Percentiles rank a stretch among this genome's conserved stretches.
Conservation (phyloP, 2,113 vertebrate species). For the Phalacrocorax aristotelis region DNA sequence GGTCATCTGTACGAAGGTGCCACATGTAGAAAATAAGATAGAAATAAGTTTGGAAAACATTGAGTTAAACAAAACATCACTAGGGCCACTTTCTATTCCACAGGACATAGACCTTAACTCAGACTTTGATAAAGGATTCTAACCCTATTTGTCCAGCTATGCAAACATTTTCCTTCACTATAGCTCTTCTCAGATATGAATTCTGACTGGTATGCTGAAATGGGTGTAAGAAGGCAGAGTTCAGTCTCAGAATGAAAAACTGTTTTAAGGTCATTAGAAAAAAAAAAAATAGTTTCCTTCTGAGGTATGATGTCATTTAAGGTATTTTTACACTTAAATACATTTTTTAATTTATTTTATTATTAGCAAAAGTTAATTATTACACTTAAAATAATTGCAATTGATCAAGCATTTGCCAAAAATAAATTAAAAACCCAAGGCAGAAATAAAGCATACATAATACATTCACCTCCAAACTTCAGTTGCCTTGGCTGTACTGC, state of each 20-base stretch:
- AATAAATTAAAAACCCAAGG: not conserved
- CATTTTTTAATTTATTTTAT: no score
- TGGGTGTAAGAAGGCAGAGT: not conserved
- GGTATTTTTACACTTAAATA: not conserved
- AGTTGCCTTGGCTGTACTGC: not conserved
- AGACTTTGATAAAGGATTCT: not conserved
- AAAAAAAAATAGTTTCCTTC: not conserved
- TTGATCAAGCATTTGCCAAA: not conserved
- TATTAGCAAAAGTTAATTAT: not conserved
- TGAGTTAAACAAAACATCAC: not conserved
- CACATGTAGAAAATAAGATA: not conserved
- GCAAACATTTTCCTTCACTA: not conserved
- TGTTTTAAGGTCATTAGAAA: not conserved
- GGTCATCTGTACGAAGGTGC: not conserved
- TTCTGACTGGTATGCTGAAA: not conserved
- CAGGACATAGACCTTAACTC: not conserved
- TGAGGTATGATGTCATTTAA: not conserved
- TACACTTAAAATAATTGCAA: not conserved
- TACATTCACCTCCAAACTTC: not conserved
- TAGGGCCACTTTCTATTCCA: not conserved
- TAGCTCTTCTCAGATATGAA: not conserved
- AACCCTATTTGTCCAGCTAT: not conserved
- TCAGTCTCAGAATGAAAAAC: not conserved
- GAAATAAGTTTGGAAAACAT: not conserved
- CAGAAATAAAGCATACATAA: not conserved